Conservation (phyloP, 2,113 vertebrate genomes). For the Amazona vittata region DNA sequence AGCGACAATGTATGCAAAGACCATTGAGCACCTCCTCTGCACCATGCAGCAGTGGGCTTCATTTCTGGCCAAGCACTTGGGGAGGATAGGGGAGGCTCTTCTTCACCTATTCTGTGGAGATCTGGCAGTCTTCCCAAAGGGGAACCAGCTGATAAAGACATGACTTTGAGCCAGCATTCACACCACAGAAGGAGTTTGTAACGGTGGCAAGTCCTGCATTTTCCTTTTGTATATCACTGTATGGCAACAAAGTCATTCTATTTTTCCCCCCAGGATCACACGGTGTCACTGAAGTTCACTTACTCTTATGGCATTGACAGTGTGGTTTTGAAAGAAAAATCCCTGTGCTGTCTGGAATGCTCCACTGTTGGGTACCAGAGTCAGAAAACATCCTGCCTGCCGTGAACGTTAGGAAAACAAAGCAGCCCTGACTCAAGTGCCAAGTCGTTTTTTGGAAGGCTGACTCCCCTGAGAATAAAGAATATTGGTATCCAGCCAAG, state of each 20-base stretch:
- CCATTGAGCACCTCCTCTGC: neutral
- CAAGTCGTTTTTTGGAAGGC: conserved; percentile 52
- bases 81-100: neutral
- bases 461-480: conserved; percentile 32
- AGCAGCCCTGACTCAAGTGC: conserved; percentile 29
- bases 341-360: conserved; percentile 19
- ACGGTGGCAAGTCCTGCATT: neutral
- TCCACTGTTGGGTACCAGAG: conserved; percentile 54
- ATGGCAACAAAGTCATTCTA: neutral
- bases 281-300: neutral
- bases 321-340: conserved; percentile 22
- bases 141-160: neutral
- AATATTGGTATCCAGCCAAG: conserved; percentile 32
- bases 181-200: neutral
- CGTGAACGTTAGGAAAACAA: conserved; percentile 22
- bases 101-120: neutral
- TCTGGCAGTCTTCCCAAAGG: neutral
- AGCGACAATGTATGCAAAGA: neutral
- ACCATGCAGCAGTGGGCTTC: neutral
- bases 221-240: neutral
- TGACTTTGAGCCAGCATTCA: neutral
- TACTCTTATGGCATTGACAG: neutral
- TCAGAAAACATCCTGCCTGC: conserved; percentile 51
- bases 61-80: neutral
- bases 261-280: neutral